These are phyloP conservation scores for Mylabris sibirica DNA, from an alignment of 2,888 invertebrate genomes.

Conservation along the genomic window DNA sequence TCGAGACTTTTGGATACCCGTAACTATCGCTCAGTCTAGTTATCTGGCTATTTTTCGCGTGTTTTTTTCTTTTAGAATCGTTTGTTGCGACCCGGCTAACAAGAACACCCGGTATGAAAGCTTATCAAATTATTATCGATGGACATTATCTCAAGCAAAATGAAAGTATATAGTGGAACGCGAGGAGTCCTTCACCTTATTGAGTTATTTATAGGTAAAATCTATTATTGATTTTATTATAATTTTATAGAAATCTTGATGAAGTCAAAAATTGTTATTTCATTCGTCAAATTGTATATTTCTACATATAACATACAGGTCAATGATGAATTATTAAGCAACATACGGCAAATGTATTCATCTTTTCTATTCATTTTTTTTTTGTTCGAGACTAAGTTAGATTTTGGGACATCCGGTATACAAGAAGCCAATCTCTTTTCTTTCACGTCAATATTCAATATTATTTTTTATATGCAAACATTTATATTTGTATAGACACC, in stretches of 20 bases:
- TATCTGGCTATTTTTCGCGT: too few relatives aligned
- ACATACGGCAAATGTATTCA: neutral
- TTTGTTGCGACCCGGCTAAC: too few relatives aligned
- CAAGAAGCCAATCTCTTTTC: neutral
- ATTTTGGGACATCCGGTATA: conserved; percentile 10
- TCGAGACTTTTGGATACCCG: too few relatives aligned
- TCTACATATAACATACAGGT: neutral
- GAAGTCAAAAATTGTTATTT: neutral
- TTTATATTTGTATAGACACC: conserved; percentile 25
- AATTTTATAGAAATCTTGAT: neutral
- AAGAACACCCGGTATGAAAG: neutral
- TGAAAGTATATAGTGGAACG: neutral
- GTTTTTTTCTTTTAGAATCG: too few relatives aligned
- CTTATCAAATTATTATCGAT: neutral
- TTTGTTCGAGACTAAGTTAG: neutral
- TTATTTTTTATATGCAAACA: conserved; percentile 18
- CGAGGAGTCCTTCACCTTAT: neutral
- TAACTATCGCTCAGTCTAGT: too few relatives aligned
- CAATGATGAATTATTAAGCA: too few relatives aligned
- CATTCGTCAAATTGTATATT: neutral
- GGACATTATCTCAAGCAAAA: neutral
- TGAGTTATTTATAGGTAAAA: neutral
- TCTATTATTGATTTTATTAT: neutral
- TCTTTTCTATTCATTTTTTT: neutral
- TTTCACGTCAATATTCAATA: conserved; percentile 18